A percentile compares a stretch with the other conserved stretches of the same genome.
Conservation (phyloP, 23 tunicate species). For the Botrylloides violaceus region DNA sequence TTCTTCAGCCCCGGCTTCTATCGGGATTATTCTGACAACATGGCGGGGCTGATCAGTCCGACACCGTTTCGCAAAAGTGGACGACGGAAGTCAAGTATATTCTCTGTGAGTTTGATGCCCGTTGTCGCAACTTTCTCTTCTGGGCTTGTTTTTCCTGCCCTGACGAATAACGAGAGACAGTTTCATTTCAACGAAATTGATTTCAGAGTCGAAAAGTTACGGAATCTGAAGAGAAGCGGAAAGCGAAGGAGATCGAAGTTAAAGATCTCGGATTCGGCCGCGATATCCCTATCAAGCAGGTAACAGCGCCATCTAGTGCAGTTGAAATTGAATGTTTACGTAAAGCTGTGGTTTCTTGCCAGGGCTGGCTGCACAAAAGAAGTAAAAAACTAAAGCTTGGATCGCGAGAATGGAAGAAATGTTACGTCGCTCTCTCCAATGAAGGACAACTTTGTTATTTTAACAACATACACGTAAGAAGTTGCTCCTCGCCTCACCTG, state of each 20-base stretch:
- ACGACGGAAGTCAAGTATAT: slow-evolving; percentile 59
- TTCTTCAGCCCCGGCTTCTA: background rate
- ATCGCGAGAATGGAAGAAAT: slow-evolving; percentile 84
- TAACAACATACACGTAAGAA: slow-evolving; percentile 75
- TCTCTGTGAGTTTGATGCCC: slow-evolving; percentile 80
- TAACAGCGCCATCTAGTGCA: background rate
- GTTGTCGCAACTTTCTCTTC: background rate
- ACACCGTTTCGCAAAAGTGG: slow-evolving; percentile 70
- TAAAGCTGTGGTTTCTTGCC: background rate
- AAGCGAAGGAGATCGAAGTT: slow-evolving; percentile 2
- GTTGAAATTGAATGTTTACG: background rate
- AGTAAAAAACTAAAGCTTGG: slow-evolving; percentile 48
- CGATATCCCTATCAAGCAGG: slow-evolving; percentile 70
- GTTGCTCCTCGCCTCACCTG: too few relatives aligned
- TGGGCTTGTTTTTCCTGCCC: too few relatives aligned
- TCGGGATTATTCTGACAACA: background rate
- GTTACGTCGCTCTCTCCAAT: slow-evolving; percentile 66
- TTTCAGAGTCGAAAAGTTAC: slow-evolving; percentile 66
- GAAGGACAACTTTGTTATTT: slow-evolving; percentile 72
- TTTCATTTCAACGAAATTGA: too few relatives aligned
- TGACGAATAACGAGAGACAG: too few relatives aligned
- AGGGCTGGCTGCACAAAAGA: slow-evolving; percentile 67
- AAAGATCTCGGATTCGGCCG: slow-evolving; percentile 76
- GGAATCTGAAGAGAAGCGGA: slow-evolving; percentile 67
- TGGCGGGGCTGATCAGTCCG: slow-evolving; percentile 55